These are phyloP conservation scores for Drosophila malerkotliana DNA, from an alignment of 1,140 invertebrate genomes.

Conservation along the genomic window DNA sequence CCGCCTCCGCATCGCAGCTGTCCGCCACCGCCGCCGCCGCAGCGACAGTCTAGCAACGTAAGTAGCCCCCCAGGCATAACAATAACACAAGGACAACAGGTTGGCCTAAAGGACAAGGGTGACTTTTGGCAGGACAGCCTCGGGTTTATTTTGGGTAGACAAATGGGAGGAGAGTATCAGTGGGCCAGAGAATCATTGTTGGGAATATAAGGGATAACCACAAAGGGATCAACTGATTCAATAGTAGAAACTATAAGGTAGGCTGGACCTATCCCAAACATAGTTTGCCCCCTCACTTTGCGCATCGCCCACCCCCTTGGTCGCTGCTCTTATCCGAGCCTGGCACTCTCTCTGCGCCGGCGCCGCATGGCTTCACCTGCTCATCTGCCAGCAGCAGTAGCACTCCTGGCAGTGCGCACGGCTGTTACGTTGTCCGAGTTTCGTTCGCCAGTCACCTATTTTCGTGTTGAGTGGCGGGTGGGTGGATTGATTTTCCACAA, in stretches of 20 bases:
- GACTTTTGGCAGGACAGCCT: slow-evolving; percentile 1
- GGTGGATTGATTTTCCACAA: slow-evolving; percentile 71
- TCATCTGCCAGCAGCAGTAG: background rate
- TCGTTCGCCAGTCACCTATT: slow-evolving; percentile 30
- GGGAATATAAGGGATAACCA: background rate
- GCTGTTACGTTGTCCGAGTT: slow-evolving; percentile 6
- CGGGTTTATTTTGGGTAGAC: background rate
- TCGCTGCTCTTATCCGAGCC: background rate
- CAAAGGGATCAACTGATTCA: background rate
- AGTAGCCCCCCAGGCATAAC: slow-evolving; percentile 47
- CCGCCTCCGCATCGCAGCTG: slow-evolving; percentile 80
- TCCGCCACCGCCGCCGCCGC: slow-evolving; percentile 80
- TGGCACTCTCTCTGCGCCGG: slow-evolving; percentile 29
- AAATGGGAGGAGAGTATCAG: background rate
- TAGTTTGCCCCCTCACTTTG: slow-evolving; percentile 7
- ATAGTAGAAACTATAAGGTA: background rate
- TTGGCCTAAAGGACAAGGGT: slow-evolving; percentile 55
- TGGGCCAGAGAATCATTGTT: background rate
- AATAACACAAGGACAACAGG: slow-evolving; percentile 39
- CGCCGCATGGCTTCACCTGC: slow-evolving; percentile 12
- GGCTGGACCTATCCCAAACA: slow-evolving; percentile 23
- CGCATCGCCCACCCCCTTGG: slow-evolving; percentile 13
- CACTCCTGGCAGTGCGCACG: slow-evolving; percentile 30
- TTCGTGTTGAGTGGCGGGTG: slow-evolving; percentile 18
- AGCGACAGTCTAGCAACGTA: slow-evolving; percentile 79